These are phyloP conservation scores for Hylaeus volcanicus DNA, from an alignment of 1,140 invertebrate species.

Conservation along the genomic window DNA sequence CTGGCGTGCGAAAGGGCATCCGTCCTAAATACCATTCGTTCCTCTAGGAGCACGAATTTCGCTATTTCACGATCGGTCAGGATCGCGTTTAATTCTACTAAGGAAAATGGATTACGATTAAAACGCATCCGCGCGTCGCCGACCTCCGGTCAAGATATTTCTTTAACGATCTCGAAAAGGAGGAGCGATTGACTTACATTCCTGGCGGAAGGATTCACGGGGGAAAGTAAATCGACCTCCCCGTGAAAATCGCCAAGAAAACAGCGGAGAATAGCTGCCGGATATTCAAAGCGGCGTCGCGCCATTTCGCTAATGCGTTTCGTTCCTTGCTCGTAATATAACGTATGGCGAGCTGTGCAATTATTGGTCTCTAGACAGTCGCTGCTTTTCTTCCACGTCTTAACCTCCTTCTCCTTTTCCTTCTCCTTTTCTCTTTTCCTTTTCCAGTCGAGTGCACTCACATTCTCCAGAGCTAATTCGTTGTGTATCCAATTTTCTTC, in stretches of 20 bases:
- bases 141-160: conserved; percentile 11
- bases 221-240: conserved; percentile 2
- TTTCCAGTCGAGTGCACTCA: conserved; percentile 12
- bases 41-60: too few species aligned
- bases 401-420: background rate
- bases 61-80: background rate
- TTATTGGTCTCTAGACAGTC: conserved; percentile 44
- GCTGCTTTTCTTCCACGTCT: conserved; percentile 28
- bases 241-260: background rate
- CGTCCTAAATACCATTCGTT: too few species aligned
- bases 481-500: conserved; percentile 47
- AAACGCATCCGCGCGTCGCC: background rate
- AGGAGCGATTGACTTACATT: conserved; percentile 7
- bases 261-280: background rate
- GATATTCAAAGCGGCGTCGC: conserved; percentile 32
- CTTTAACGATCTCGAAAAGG: background rate
- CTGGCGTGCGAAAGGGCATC: background rate
- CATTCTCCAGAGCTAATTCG: conserved; percentile 47
- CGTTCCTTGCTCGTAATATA: conserved; percentile 28
- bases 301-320: conserved; percentile 50
- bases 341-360: conserved; percentile 46
- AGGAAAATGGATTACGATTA: conserved; percentile 27
- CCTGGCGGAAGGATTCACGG: conserved; percentile 2
- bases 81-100: background rate
- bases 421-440: background rate